phyloP scores from a whole-genome alignment of 2,797 vertebrate genomes.

The Anableps anableps region DNA sequence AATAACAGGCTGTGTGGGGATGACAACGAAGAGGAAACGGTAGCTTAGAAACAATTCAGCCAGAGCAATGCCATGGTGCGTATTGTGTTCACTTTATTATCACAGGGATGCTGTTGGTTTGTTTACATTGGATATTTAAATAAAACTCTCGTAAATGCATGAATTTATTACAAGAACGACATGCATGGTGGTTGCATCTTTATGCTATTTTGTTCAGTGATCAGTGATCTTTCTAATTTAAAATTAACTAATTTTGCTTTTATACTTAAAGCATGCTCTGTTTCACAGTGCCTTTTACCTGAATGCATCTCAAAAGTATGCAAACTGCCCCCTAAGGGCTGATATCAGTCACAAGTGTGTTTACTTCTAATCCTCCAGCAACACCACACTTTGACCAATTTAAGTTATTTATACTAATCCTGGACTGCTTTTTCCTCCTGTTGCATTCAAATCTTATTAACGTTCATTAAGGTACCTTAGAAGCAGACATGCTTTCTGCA shows the following conservation, averaged over 20 bases:
- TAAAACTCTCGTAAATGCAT: background rate
- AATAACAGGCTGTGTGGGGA: constrained; percentile 12
- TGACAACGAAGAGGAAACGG: constrained; percentile 56
- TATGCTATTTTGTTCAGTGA: background rate
- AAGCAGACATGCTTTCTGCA: background rate
- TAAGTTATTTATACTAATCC: background rate
- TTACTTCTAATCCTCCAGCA: background rate
- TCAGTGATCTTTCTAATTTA: background rate
- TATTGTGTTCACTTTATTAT: background rate
- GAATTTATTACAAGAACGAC: background rate
- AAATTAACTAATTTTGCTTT: background rate
- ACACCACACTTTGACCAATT: too few species aligned
- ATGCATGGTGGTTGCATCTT: background rate
- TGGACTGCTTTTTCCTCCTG: background rate
- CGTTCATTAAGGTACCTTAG: background rate
- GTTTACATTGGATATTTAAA: constrained; percentile 23
- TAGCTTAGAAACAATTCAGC: constrained; percentile 16
- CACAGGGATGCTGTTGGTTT: constrained; percentile 6
- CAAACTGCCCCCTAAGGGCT: background rate
- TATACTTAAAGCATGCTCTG: background rate
- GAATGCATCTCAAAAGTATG: background rate
- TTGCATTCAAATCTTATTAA: background rate
- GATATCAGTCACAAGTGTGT: background rate
- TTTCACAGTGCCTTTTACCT: background rate
- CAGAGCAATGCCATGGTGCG: background rate